These are phyloP conservation scores for Neosilurus mollespiculum DNA, from an alignment of 2,797 vertebrate species.

Conservation along the genomic window DNA sequence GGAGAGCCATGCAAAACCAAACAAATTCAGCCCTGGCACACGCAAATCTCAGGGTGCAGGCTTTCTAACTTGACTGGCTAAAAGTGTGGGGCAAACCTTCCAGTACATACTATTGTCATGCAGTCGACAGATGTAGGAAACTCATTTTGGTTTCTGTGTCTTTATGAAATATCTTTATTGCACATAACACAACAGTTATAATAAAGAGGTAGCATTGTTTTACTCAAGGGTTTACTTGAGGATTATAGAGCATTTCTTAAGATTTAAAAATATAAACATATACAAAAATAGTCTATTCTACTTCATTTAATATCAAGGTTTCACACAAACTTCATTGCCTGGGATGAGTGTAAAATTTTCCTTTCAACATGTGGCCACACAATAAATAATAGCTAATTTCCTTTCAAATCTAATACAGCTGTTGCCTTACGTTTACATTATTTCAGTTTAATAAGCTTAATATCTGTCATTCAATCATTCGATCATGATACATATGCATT, in stretches of 20 bases:
- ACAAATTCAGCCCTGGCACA: constrained; percentile 53
- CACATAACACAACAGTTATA: not conserved
- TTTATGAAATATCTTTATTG: not conserved
- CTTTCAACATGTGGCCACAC: not conserved
- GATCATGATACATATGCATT: not conserved
- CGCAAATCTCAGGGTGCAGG: constrained; percentile 61
- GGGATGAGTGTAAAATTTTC: not conserved
- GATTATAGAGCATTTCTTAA: not conserved
- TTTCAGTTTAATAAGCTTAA: not conserved
- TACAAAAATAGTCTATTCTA: not conserved
- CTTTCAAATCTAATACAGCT: not conserved
- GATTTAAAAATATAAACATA: not conserved
- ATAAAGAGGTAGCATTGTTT: not conserved
- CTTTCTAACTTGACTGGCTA: constrained; percentile 19
- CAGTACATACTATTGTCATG: constrained; percentile 1
- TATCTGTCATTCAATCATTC: not conserved
- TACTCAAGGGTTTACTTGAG: not conserved
- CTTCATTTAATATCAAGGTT: not conserved
- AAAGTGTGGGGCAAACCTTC: constrained; percentile 21
- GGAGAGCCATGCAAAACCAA: constrained; percentile 65
- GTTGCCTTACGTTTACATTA: not conserved
- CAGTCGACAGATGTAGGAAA: not conserved
- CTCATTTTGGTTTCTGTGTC: not conserved
- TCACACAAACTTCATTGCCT: not conserved
- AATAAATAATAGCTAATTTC: not conserved